Conservation (phyloP, 2,113 vertebrate genomes). For the Eonycteris spelaea region DNA sequence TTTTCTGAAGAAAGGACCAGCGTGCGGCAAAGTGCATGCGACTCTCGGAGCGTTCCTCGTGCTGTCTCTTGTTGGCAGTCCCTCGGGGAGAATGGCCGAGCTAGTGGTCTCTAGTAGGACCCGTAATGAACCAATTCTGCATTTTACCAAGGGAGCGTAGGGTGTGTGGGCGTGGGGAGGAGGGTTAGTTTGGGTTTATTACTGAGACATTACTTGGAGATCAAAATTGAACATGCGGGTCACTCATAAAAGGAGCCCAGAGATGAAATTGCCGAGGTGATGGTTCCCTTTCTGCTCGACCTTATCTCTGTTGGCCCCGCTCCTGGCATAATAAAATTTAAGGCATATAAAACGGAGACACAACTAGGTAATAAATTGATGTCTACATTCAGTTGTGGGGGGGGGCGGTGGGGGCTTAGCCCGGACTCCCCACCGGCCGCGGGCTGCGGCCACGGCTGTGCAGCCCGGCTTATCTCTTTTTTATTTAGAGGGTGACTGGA, state of each 20-base stretch:
- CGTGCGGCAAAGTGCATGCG: neutral
- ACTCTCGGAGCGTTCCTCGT: neutral
- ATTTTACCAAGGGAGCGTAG: slow-evolving; percentile 1
- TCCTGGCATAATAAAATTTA: slow-evolving; percentile 38
- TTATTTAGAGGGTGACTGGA: slow-evolving; percentile 31
- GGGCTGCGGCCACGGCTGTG: neutral
- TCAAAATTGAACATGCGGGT: slow-evolving; percentile 23
- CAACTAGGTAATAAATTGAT: slow-evolving; percentile 15
- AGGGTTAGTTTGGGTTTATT: slow-evolving; percentile 18
- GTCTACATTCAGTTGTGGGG: neutral
- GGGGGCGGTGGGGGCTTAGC: neutral
- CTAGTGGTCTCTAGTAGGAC: neutral
- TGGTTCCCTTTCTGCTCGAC: neutral
- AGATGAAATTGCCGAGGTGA: neutral
- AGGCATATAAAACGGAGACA: slow-evolving; percentile 41
- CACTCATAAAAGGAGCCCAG: neutral
- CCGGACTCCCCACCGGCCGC: fast-evolving
- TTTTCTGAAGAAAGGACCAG: neutral
- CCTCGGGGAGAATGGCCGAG: neutral
- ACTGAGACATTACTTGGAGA: neutral
- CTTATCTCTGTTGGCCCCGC: neutral
- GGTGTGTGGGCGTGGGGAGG: neutral
- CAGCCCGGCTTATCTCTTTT: neutral
- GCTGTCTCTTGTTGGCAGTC: neutral
- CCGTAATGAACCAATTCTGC: slow-evolving; percentile 11